These are phyloP conservation scores for Glossophaga mutica DNA, from an alignment of 2,797 vertebrate genomes.

Conservation along the genomic window DNA sequence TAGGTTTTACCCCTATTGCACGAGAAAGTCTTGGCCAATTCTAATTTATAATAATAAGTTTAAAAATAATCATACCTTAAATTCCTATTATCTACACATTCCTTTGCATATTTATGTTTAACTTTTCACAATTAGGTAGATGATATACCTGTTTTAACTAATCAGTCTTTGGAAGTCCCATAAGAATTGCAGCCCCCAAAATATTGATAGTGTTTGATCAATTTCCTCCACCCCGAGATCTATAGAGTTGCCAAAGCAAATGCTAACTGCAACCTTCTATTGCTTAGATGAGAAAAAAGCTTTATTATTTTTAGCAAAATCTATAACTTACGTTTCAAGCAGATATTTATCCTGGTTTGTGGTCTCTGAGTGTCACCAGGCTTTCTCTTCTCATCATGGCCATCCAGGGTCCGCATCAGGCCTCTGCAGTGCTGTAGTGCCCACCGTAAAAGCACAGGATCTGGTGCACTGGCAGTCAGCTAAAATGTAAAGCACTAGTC, in stretches of 20 bases:
- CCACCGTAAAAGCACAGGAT: neutral
- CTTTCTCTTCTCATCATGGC: neutral
- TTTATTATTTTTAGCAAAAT: neutral
- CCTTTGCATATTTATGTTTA: neutral
- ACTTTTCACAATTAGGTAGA: neutral
- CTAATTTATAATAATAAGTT: neutral
- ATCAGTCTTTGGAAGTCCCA: neutral
- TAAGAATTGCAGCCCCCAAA: neutral
- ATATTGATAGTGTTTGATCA: neutral
- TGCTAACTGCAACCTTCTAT: neutral
- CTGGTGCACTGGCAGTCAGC: too few species aligned
- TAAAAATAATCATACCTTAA: neutral
- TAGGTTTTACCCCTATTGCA: neutral
- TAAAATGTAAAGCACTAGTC: neutral
- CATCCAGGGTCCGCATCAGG: neutral
- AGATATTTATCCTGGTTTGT: neutral
- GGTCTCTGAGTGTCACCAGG: neutral
- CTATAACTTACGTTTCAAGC: neutral
- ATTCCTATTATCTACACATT: neutral
- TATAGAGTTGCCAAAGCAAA: neutral
- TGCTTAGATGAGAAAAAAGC: neutral
- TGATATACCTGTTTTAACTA: neutral
- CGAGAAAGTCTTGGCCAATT: neutral
- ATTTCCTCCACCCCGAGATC: neutral
- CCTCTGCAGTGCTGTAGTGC: neutral